Evolutionary conservation across 2,888 invertebrate species (phyloP).

Genomic region (Agrochola litura): DNA sequence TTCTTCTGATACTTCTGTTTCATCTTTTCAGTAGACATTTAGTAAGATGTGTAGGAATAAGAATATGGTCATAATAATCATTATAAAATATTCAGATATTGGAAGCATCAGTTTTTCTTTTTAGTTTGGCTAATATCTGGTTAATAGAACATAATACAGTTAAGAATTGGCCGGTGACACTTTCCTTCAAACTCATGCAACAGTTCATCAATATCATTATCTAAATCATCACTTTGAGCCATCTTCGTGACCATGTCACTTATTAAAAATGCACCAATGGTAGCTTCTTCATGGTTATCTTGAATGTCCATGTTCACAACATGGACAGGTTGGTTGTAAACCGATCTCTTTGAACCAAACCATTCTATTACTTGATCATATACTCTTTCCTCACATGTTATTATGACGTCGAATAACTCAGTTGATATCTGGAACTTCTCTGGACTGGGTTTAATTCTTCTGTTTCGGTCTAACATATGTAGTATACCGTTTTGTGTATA

Average conservation of each 20-base stretch:
- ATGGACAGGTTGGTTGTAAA: slow-evolving; percentile 97
- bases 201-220: slow-evolving; percentile 99
- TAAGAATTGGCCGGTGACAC: slow-evolving; percentile 96
- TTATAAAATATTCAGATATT: slow-evolving; percentile 34
- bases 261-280: slow-evolving; percentile 99
- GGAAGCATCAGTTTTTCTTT: slow-evolving; percentile 48
- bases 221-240: slow-evolving; percentile 97
- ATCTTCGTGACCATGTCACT: slow-evolving; percentile 98
- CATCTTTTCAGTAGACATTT: slow-evolving; percentile 3
- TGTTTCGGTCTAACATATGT: slow-evolving; percentile 99
- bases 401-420: slow-evolving; percentile 98
- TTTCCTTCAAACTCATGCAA: slow-evolving; percentile 98
- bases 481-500: slow-evolving; percentile 99
- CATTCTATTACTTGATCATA: slow-evolving; percentile 99
- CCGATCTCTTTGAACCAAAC: slow-evolving; percentile 95
- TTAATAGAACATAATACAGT: slow-evolving; percentile 98
- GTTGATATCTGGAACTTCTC: slow-evolving; percentile 97
- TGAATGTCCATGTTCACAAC: slow-evolving; percentile 99
- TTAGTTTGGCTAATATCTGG: slow-evolving; percentile 33
- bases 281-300: slow-evolving; percentile 99
- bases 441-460: slow-evolving; percentile 97
- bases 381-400: slow-evolving; percentile 99
- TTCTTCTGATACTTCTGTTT: not conserved
- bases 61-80: slow-evolving; percentile 26
- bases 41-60: slow-evolving; percentile 11